Base-by-base conservation (phyloP, 1,140 invertebrate species). In the Drosophila guanche region DNA sequence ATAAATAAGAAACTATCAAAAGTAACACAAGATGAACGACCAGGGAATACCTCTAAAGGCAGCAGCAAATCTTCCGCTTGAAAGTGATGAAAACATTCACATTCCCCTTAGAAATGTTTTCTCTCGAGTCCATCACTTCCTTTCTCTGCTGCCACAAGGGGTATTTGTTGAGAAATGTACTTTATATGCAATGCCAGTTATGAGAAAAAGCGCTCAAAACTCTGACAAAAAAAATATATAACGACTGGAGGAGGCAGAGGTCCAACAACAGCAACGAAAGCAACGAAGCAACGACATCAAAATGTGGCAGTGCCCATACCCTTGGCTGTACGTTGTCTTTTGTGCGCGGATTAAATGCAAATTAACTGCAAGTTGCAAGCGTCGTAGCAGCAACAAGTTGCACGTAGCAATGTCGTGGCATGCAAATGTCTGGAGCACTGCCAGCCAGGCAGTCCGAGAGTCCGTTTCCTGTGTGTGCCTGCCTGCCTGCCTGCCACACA, bases 341-440 rank as follows among this genome's bases (percentile, higher is more conserved):
- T 65, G 23, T 71, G 71, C 41, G 59, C 75, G 79, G 79, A 83
- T 83, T 83, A 88, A 85, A 88, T 88, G 83, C 83, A 88, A 88
- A 88, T 83, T 86, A 88, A 88, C 67, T 79, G 83, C 81, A 77
- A 73, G 59, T 66, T 76, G 76, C 63, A 62, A 27, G 25, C 5
- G 25, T 27, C 25, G 63, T 45, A 68, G 25, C 65, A 68, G 81
- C 78, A 88, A 88, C 83, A 88, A 88, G 83, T 88, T 88, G 83
- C 83, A 88, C 83, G 83, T 86, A 86, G 73, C 47, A 55, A 67
- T 68, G 65, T 55, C 59, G 58, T 72, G 61, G 71, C 76, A 85
- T 76, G 81, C 81, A 77, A 70, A 75, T 74, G 71, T 74, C 68
- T 71, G 25, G 60, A 41, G 52, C 27, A 33, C 52, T 42, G 68